Evolutionary conservation across 2,113 vertebrate genomes (phyloP), one percentile per base, ranked within the genome.

Genomic region (Malurus cyaneus): DNA sequence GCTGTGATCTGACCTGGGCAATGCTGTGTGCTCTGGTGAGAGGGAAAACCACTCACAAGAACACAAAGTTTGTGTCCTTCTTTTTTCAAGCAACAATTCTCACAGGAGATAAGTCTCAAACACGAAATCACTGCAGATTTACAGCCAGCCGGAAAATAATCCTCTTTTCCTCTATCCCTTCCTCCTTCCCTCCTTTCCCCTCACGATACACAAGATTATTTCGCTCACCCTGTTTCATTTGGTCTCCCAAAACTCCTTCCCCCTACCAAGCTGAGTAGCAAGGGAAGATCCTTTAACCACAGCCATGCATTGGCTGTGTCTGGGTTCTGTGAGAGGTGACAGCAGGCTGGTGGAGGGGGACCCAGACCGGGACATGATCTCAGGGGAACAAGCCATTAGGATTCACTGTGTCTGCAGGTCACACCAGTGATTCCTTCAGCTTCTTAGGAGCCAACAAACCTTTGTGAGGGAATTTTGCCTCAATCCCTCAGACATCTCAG

Each of bases 351-450:
- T 3, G 11, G 39, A 26, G 26, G 9, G 18, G 19, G 9, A 57
- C 44, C 9, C 59, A 52, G 47, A 26, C 5, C 23, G 29, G 47
- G 49, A 76, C 0, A 0, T 8, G 56, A 23, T 14, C 5, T 6
- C 1, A 4, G 11, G 14, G 1, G 3, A 64, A 5, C 47, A 64
- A 77, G 54, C 8, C 36, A 21, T 23, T 8, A 36, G 32, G 79
- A 67, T 31, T 69, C 18, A 12, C 53, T 18, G 13, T 44, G 17
- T 44, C 56, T 86, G 21, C 39, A 66, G 8, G 28, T 59, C 25
- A 44, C 0, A 8, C 0, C 0, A 72, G 31, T 19, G 12, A 66
- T n/a, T 56, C 26, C 29, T 49, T 47, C 23, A 18, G 39, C 34
- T 54, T 70, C 36, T 32, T 41, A 8, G 19, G 41, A 81, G 50